These are phyloP conservation scores for Nothocercus nigrocapillus DNA, from an alignment of 2,113 vertebrate genomes.

Conservation along the genomic window DNA sequence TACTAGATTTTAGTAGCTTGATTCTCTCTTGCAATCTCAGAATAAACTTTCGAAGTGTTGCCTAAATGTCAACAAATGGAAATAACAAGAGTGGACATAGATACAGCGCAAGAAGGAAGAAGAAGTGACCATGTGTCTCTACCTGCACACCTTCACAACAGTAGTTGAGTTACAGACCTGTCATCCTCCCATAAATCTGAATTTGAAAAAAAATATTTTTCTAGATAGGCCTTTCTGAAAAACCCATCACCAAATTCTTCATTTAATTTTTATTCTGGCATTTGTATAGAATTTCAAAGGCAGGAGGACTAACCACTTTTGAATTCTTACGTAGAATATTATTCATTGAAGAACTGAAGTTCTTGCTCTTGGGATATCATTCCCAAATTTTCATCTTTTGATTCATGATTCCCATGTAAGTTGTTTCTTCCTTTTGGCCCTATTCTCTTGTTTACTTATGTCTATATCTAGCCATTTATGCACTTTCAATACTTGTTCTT, in stretches of 20 bases:
- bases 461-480: neutral
- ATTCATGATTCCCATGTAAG: neutral
- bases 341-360: neutral
- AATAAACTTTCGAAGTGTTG: neutral
- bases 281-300: neutral
- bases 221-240: neutral
- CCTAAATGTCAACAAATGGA: neutral
- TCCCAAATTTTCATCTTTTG: neutral
- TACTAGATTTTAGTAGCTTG: neutral
- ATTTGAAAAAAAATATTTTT: neutral
- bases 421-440: neutral
- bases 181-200: neutral
- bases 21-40: slow-evolving; percentile 7
- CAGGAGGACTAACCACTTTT: neutral
- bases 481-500: neutral
- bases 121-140: neutral
- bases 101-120: neutral
- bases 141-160: neutral
- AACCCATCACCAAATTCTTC: neutral
- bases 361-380: neutral
- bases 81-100: neutral
- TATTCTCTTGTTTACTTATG: neutral
- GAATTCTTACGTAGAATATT: neutral
- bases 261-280: neutral
- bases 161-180: neutral